phyloP scores from a whole-genome alignment of 2,797 vertebrate genomes.

The Halcyon chelicuti region DNA sequence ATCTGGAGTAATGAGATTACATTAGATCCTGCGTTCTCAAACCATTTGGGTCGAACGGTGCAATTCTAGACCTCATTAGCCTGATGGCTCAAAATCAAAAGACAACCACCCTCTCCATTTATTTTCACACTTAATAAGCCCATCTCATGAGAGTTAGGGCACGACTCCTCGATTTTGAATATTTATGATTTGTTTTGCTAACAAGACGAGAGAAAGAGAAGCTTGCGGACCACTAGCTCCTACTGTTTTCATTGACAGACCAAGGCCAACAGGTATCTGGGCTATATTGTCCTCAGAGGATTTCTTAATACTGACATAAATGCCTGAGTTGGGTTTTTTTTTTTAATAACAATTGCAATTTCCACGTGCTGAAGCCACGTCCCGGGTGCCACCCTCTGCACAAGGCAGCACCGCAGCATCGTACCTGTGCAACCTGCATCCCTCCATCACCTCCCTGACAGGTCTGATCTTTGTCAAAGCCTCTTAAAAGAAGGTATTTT shows the following conservation, averaged over 20 bases:
- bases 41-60: not conserved
- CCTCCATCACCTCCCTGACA: not conserved
- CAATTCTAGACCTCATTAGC: not conserved
- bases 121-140: not conserved
- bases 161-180: not conserved
- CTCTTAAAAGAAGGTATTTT: not conserved
- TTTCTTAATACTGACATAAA: not conserved
- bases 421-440: accelerated
- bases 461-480: not conserved
- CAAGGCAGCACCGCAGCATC: not conserved
- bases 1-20: not conserved
- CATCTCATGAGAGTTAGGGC: not conserved
- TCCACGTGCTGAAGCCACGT: accelerated
- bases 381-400: accelerated
- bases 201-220: not conserved
- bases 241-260: not conserved
- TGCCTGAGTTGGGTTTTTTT: not conserved
- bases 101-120: not conserved
- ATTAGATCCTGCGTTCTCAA: not conserved
- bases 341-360: not conserved
- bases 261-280: not conserved
- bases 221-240: not conserved
- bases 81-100: not conserved
- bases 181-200: not conserved
- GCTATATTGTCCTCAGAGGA: not conserved